A percentile compares a stretch with the other conserved stretches of the same genome.
phyloP scores from a whole-genome alignment of 2,113 vertebrate genomes.

The Trematocara marginatum region DNA sequence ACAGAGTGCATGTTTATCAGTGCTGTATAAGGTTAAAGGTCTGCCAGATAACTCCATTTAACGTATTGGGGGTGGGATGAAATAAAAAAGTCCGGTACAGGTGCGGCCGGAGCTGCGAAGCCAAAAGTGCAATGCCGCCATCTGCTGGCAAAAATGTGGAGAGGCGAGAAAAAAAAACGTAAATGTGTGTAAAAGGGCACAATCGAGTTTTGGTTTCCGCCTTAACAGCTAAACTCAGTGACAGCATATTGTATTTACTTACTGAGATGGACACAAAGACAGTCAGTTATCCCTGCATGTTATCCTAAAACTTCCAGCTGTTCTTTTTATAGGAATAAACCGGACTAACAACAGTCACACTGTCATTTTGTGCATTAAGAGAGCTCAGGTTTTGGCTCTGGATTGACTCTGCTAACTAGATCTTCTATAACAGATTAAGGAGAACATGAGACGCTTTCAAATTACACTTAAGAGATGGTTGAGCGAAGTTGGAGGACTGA shows the following conservation, averaged over 20 bases:
- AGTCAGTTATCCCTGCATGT: not conserved
- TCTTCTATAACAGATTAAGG: constrained; percentile 12
- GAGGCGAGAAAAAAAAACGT: not conserved
- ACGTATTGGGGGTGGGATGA: no score
- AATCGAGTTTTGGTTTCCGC: not conserved
- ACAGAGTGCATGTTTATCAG: not conserved
- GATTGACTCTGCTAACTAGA: not conserved
- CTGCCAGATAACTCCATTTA: not conserved
- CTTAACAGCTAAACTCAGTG: not conserved
- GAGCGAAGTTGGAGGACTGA: constrained; percentile 17
- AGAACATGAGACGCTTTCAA: constrained; percentile 5
- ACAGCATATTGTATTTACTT: not conserved
- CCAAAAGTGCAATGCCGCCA: constrained; percentile 13
- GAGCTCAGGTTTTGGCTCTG: not conserved
- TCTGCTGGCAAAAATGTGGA: constrained; percentile 22
- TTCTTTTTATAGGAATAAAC: not conserved
- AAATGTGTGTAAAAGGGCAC: not conserved
- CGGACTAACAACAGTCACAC: not conserved
- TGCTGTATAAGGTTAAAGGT: not conserved
- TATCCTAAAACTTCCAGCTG: not conserved
- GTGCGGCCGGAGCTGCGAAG: not conserved
- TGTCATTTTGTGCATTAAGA: not conserved
- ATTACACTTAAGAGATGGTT: constrained; percentile 19
- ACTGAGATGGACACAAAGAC: not conserved
- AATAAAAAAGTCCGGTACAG: not conserved